Base-by-base conservation (phyloP, 2,797 vertebrate species). In the Danio kyathit region DNA sequence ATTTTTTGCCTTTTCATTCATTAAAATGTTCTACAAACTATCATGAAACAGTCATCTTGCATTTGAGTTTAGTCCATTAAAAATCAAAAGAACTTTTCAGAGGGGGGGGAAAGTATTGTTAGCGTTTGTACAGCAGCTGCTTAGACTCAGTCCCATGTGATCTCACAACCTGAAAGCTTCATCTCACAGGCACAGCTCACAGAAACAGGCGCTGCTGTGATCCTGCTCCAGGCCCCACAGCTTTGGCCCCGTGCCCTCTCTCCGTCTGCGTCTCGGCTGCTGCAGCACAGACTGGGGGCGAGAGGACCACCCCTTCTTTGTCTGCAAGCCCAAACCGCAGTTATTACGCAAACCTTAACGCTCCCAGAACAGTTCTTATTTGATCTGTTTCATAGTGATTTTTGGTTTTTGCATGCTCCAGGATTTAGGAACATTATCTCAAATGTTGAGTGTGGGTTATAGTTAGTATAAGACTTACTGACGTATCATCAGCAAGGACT, bases 141-240 rank as follows among this genome's bases (percentile, higher is more conserved):
- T 75, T 52, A 84, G 61, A 70, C 76, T 90, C 79, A 78, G 10
- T 75, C 75, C 87, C 83, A 86, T 90, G 86, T 87, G 90, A 88
- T 90, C 89, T 83, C 67, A 78, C 85, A 88, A 90, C 89, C 86
- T 82, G 82, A 84, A 86, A 88, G 83, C 85, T 84, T 84, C 86
- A 70, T 88, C 81, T 89, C 83, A 86, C 88, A 88, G 87, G 81
- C 73, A 63, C 59, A n/a, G 44, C 87, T 90, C 89, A 85, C 64
- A 65, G 85, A 87, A 87, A 71, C 60, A 78, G 14, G 7, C 51
- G 17, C 76, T 63, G 84, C 88, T 92, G 87, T 91, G 90, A 92
- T 91, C 80, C 86, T 66, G 85, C 89, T 91, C 89, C 88, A 91
- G 91, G 90, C 89, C 84, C 21, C 90, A 89, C 54, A 85, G 83